A percentile compares a stretch with the other conserved stretches of the same genome.
Conservation (phyloP, 1,140 invertebrate species). For the Chionoecetes opilio region DNA sequence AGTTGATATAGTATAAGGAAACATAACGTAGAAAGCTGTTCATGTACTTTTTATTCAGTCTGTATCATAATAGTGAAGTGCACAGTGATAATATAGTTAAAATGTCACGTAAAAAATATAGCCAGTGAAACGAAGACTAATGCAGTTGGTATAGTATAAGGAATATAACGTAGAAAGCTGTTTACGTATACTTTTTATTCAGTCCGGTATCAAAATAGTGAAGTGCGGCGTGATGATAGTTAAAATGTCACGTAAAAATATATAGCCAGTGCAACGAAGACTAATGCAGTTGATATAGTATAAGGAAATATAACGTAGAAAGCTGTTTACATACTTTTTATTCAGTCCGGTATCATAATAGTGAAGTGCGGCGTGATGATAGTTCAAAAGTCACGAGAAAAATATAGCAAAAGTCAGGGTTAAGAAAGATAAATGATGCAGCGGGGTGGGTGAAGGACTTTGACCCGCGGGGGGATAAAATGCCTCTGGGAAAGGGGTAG, state of each 20-base stretch:
- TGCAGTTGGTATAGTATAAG: too few relatives aligned
- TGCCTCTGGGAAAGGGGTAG: background rate
- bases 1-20: background rate
- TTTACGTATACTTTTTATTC: too few relatives aligned
- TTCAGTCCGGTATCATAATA: background rate
- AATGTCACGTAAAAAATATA: too few relatives aligned
- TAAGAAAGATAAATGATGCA: constrained; percentile 19
- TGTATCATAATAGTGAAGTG: too few relatives aligned
- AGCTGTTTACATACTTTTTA: background rate
- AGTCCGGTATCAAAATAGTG: too few relatives aligned
- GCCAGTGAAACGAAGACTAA: too few relatives aligned
- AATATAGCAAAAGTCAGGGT: background rate
- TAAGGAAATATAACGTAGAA: background rate
- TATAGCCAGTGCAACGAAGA: background rate
- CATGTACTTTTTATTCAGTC: too few relatives aligned
- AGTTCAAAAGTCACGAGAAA: background rate
- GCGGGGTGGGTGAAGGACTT: background rate
- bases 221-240: too few relatives aligned
- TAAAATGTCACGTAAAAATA: background rate
- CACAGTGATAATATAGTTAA: too few relatives aligned
- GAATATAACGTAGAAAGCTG: too few relatives aligned
- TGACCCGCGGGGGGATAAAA: background rate
- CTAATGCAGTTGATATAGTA: background rate
- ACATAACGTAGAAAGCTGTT: background rate
- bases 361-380: background rate